These are phyloP conservation scores for Drosophila lacteicornis DNA, from an alignment of 1,140 invertebrate species.

Conservation along the genomic window DNA sequence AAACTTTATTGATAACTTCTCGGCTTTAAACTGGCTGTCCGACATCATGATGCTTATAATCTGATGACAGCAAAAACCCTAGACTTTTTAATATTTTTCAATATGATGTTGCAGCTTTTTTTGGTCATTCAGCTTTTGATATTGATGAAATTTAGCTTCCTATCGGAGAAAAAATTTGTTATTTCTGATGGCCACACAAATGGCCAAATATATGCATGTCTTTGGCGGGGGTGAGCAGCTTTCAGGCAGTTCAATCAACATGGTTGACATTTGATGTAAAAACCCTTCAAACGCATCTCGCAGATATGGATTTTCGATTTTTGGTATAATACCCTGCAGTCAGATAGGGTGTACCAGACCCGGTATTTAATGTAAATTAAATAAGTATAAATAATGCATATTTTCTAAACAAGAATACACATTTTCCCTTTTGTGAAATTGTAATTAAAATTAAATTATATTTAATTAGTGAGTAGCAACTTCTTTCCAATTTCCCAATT, in stretches of 20 bases:
- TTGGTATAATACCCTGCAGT: conserved; percentile 26
- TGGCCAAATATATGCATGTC: conserved; percentile 31
- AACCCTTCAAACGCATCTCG: conserved; percentile 58
- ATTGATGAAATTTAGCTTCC: conserved; percentile 53
- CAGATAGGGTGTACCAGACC: not conserved
- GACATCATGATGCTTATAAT: conserved; percentile 22
- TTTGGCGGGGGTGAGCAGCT: conserved; percentile 5
- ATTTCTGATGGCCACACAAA: conserved; percentile 40
- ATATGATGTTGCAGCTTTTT: conserved; percentile 11
- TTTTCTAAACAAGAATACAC: not conserved
- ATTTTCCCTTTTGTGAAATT: not conserved
- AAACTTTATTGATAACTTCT: conserved; percentile 25
- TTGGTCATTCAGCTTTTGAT: conserved; percentile 21
- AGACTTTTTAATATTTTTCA: conserved; percentile 26
- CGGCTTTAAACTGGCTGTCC: conserved; percentile 23
- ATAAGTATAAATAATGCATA: not conserved
- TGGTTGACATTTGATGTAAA: conserved; percentile 60
- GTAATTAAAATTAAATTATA: not conserved
- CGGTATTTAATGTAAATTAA: not conserved
- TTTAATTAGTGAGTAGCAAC: not conserved
- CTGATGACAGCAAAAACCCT: conserved; percentile 24
- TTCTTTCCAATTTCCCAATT: not conserved
- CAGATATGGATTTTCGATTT: conserved; percentile 38
- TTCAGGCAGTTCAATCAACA: conserved; percentile 65
- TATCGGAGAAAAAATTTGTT: conserved; percentile 32